Percentiles rank a stretch among this genome's conserved stretches.
These are phyloP conservation scores for Erpobdella octoculata DNA, from an alignment of 2,888 invertebrate genomes.

Conservation along the genomic window DNA sequence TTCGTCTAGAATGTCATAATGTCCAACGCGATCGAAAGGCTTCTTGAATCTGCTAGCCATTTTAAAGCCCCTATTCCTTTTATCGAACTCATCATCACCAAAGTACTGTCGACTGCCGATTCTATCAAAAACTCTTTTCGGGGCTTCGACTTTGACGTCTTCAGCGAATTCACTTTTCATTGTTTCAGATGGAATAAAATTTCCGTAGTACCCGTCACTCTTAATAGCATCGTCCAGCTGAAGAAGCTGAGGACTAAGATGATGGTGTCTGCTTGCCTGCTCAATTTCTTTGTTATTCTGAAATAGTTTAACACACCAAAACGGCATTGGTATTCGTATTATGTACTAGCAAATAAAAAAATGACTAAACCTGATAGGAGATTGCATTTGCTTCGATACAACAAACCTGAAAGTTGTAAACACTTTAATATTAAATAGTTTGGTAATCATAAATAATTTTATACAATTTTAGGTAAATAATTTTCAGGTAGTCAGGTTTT, in stretches of 20 bases:
- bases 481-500: no score
- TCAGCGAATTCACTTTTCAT: not conserved
- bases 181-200: not conserved
- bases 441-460: no score
- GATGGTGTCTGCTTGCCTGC: not conserved
- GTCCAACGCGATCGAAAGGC: slow-evolving; percentile 2
- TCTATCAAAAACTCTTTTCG: slow-evolving; percentile 1
- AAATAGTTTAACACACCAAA: not conserved
- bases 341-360: no score
- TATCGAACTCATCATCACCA: not conserved
- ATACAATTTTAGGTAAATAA: no score
- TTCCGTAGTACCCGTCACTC: not conserved
- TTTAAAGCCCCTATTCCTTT: not conserved
- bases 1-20: not conserved
- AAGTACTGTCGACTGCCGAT: not conserved
- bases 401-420: no score
- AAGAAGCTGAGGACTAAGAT: not conserved
- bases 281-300: not conserved
- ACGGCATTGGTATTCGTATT: no score
- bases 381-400: no score
- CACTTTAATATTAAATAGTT: no score
- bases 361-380: no score
- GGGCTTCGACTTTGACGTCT: not conserved
- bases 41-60: not conserved
- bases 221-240: not conserved